Evolutionary conservation across 1,140 invertebrate species (phyloP).

Genomic region (Rhyacophila brunnea): DNA sequence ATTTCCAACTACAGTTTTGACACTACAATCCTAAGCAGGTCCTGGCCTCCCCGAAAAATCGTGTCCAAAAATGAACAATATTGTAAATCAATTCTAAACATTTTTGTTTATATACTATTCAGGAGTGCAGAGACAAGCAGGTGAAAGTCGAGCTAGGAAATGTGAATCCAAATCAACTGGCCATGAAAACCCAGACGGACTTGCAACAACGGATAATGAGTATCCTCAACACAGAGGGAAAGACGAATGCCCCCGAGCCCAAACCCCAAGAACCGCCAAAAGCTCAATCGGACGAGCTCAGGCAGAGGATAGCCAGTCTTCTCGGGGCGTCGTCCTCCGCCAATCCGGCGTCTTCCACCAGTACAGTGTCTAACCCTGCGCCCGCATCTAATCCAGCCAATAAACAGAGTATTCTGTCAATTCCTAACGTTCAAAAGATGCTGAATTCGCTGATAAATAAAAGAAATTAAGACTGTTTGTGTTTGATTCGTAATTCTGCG

Average conservation of each 20-base stretch:
- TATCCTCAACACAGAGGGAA: constrained; percentile 68
- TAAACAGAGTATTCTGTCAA: not conserved
- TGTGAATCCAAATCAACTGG: constrained; percentile 50
- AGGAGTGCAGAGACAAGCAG: constrained; percentile 72
- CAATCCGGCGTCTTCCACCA: not conserved
- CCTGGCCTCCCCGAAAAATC: too few species aligned
- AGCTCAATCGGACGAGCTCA: not conserved
- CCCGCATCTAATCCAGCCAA: not conserved
- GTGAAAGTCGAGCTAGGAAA: constrained; percentile 68
- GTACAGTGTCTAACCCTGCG: not conserved
- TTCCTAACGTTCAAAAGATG: not conserved
- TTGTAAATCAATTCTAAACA: too few species aligned
- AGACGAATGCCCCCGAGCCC: constrained; percentile 35
- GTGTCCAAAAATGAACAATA: too few species aligned
- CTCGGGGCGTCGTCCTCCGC: not conserved
- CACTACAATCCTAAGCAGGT: too few species aligned
- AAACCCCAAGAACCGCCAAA: not conserved
- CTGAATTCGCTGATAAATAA: constrained; percentile 1
- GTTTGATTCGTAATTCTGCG: too few species aligned
- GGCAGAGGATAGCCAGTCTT: constrained; percentile 65
- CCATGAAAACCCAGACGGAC: constrained; percentile 66
- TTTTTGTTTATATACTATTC: constrained; percentile 28
- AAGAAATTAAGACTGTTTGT: not conserved
- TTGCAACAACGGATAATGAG: constrained; percentile 82
- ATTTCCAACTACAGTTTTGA: too few species aligned